phyloP scores from a whole-genome alignment of 2,888 invertebrate species.

The Malacosoma neustria region DNA sequence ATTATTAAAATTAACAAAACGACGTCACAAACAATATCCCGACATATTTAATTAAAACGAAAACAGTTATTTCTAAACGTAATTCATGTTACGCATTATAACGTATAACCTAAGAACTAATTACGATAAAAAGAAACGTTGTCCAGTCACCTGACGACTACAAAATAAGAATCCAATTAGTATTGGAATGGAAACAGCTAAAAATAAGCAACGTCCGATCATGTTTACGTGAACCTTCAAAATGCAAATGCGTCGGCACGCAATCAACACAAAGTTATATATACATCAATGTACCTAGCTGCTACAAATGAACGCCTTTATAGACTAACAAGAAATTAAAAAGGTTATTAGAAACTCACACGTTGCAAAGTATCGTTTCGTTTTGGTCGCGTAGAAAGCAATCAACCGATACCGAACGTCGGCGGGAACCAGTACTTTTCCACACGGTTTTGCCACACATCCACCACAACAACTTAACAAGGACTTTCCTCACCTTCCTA shows the following conservation, averaged over 20 bases:
- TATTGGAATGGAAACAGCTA: conserved; percentile 25
- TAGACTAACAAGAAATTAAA: conserved; percentile 33
- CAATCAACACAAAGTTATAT: conserved; percentile 34
- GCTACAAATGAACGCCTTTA: conserved; percentile 9
- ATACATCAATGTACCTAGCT: conserved; percentile 23
- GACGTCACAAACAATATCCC: too few relatives aligned
- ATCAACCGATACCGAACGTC: conserved; percentile 49
- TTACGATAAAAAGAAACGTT: conserved; percentile 1
- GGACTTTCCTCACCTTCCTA: conserved; percentile 75
- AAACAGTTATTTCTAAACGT: too few relatives aligned
- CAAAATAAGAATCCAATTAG: conserved; percentile 33
- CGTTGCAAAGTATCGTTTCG: conserved; percentile 59
- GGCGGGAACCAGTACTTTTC: conserved; percentile 63
- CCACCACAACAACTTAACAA: conserved; percentile 29
- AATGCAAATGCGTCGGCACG: conserved; percentile 21
- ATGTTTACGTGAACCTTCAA: conserved; percentile 36
- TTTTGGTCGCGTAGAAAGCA: conserved; percentile 64
- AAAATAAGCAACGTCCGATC: conserved; percentile 47
- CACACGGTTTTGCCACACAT: conserved; percentile 36
- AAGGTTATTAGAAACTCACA: conserved; percentile 64
- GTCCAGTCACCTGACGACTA: conserved; percentile 6
- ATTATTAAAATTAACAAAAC: too few relatives aligned
- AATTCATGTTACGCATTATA: too few relatives aligned
- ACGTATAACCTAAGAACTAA: neutral
- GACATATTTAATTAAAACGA: too few relatives aligned